Evolutionary conservation across 2,113 vertebrate species (phyloP).

Genomic region (Junco hyemalis): DNA sequence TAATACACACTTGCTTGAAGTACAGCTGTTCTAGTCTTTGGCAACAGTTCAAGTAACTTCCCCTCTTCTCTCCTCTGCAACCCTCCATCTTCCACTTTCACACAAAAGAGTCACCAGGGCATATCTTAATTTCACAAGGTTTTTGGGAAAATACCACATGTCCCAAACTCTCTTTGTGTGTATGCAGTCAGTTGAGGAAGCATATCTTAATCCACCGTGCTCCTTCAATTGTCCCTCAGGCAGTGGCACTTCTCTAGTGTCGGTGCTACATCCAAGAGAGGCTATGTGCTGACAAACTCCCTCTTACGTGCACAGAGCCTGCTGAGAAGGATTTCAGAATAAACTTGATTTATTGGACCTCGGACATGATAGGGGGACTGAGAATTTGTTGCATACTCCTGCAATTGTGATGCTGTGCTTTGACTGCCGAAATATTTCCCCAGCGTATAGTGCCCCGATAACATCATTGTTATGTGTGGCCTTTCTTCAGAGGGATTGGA

Average conservation of each 20-base stretch:
- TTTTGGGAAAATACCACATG: neutral
- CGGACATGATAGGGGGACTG: constrained; percentile 85
- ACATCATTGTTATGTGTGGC: constrained; percentile 71
- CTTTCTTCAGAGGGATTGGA: constrained; percentile 67
- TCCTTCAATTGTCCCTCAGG: neutral
- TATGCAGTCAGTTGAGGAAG: neutral
- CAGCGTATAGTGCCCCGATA: constrained; percentile 63
- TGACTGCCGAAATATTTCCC: constrained; percentile 68
- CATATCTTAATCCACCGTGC: neutral
- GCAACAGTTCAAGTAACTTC: constrained; percentile 51
- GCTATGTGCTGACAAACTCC: constrained; percentile 20
- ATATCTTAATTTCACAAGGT: constrained; percentile 47
- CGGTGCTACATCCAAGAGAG: neutral
- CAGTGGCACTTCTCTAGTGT: neutral
- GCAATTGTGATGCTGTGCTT: constrained; percentile 40
- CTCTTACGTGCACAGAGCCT: constrained; percentile 80
- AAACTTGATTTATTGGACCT: constrained; percentile 92
- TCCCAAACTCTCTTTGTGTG: neutral
- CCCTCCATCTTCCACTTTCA: constrained; percentile 48
- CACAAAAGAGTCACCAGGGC: neutral
- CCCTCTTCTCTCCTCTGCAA: neutral
- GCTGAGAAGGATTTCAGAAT: constrained; percentile 94
- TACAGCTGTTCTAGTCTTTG: constrained; percentile 55
- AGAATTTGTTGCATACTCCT: constrained; percentile 60
- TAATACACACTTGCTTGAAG: constrained; percentile 12